Percentiles rank a stretch among this genome's conserved stretches.
Evolutionary conservation across 2,797 vertebrate species (phyloP).

Genomic region (Phrynocephalus guinanensis): DNA sequence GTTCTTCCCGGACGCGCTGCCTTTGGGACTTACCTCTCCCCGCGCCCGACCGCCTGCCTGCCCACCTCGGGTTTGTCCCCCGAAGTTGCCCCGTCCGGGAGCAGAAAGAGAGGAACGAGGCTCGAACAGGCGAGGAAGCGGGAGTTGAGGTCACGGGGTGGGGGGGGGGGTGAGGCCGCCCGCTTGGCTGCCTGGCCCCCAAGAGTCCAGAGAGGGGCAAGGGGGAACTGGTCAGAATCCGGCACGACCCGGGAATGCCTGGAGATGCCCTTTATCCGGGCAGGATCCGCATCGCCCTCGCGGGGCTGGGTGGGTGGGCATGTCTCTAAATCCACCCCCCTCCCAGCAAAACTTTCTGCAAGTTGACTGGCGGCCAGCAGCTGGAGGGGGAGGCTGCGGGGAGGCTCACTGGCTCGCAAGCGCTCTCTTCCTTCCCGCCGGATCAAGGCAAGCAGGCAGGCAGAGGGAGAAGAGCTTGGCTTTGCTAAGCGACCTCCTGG

Average conservation of each 20-base stretch:
- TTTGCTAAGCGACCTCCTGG: background rate
- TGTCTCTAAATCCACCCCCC: background rate
- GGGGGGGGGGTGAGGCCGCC: too few species aligned
- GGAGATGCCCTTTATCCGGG: background rate
- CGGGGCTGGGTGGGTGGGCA: too few species aligned
- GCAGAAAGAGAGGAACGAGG: background rate
- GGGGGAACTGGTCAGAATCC: background rate
- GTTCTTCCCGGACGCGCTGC: background rate
- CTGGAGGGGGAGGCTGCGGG: background rate
- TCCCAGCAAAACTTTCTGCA: background rate
- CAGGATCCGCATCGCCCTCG: background rate
- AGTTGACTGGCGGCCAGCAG: background rate
- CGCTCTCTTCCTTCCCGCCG: background rate
- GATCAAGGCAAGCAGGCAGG: background rate
- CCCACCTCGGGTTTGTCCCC: too few species aligned
- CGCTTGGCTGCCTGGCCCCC: background rate
- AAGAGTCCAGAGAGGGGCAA: background rate
- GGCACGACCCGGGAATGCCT: too few species aligned
- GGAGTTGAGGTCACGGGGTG: too few species aligned
- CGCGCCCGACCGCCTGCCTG: too few species aligned
- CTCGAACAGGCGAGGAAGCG: background rate
- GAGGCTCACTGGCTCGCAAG: background rate
- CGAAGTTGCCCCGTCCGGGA: background rate
- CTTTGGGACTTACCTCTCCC: accelerated
- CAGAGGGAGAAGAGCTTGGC: background rate